A percentile compares a stretch with the other conserved stretches of the same genome.
Evolutionary conservation across 2,888 invertebrate genomes (phyloP).

Genomic region (Callinectes sapidus): DNA sequence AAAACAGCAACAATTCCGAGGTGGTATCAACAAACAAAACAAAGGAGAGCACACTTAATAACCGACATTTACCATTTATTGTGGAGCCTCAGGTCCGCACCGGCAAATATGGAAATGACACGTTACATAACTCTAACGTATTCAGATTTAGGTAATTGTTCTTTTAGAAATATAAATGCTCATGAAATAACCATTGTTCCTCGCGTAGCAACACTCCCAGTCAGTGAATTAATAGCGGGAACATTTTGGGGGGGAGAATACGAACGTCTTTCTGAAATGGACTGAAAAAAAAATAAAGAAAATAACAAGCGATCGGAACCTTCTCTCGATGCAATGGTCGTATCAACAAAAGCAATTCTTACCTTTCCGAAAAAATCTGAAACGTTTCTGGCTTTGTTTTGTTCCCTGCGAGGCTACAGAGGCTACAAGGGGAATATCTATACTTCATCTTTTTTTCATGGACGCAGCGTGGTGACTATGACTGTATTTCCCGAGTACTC

Average conservation of each 20-base stretch:
- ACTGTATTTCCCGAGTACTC: not conserved
- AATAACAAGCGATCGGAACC: not conserved
- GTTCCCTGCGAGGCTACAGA: not conserved
- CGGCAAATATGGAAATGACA: no score
- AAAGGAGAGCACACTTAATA: no score
- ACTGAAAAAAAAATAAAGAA: not conserved
- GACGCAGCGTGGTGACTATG: not conserved
- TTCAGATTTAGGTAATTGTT: not conserved
- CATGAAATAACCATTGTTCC: not conserved
- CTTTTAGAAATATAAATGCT: not conserved
- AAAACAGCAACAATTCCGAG: no score
- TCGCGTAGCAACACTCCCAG: not conserved
- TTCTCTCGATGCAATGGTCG: not conserved
- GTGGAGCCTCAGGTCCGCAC: no score
- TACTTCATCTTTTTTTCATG: not conserved
- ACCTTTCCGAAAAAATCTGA: not conserved
- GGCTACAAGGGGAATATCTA: not conserved
- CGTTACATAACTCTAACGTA: no score
- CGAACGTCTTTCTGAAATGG: not conserved
- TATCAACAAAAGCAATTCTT: constrained; percentile 11
- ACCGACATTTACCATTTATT: no score
- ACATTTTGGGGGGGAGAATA: not conserved
- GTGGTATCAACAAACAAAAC: no score
- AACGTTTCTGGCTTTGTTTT: not conserved
- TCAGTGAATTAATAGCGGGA: not conserved